Conservation (phyloP, 2,888 invertebrate species). For the Eumacrocentrus americanus region DNA sequence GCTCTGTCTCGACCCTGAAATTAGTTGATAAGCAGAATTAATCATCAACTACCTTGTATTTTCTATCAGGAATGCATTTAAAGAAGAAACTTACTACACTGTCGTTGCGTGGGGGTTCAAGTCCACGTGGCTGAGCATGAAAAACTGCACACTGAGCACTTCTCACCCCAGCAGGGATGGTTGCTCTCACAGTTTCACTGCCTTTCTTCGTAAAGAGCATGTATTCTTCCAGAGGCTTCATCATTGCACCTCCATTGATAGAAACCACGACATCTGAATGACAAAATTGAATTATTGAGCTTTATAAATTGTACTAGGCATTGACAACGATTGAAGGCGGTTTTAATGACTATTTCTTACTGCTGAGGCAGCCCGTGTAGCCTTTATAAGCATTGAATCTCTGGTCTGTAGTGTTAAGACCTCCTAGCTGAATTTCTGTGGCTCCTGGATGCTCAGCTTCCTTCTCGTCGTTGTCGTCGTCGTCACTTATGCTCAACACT, state of each 20-base stretch:
- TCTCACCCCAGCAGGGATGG: slow-evolving; percentile 83
- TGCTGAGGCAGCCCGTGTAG: slow-evolving; percentile 88
- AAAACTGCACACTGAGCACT: slow-evolving; percentile 87
- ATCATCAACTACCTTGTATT: too few species aligned
- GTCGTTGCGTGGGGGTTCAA: slow-evolving; percentile 62
- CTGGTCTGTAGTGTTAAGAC: slow-evolving; percentile 83
- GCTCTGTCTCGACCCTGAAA: slow-evolving; percentile 76
- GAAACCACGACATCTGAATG: slow-evolving; percentile 80
- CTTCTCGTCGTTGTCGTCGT: slow-evolving; percentile 44
- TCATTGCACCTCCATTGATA: slow-evolving; percentile 72
- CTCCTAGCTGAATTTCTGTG: slow-evolving; percentile 86
- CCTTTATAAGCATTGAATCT: slow-evolving; percentile 83
- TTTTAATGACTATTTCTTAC: slow-evolving; percentile 65
- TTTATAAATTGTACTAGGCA: neutral
- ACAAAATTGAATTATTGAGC: neutral
- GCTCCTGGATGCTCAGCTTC: slow-evolving; percentile 62
- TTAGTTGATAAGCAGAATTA: neutral
- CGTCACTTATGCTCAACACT: slow-evolving; percentile 72
- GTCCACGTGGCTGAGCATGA: slow-evolving; percentile 55
- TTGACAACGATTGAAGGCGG: too few species aligned
- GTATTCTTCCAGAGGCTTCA: slow-evolving; percentile 90
- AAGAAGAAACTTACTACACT: slow-evolving; percentile 56
- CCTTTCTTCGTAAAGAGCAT: slow-evolving; percentile 88
- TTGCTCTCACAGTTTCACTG: slow-evolving; percentile 84
- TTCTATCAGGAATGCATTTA: too few species aligned